Percentiles rank a stretch among this genome's conserved stretches.
Evolutionary conservation across 2,113 vertebrate species (phyloP).

Genomic region (Smithornis capensis): DNA sequence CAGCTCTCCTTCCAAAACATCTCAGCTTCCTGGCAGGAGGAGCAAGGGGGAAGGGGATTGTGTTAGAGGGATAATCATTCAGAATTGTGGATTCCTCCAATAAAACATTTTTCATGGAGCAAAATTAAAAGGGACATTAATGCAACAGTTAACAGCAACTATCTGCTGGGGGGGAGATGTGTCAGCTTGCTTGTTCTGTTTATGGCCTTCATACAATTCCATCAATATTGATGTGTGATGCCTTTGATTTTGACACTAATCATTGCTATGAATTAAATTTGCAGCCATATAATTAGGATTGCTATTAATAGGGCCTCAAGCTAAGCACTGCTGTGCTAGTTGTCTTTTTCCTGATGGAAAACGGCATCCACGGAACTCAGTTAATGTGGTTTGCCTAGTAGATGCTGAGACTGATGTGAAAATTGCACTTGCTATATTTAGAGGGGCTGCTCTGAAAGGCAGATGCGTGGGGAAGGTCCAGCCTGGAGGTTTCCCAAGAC

Average conservation of each 20-base stretch:
- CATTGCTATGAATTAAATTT: constrained; percentile 79
- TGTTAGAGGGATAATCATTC: neutral
- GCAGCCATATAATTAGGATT: constrained; percentile 78
- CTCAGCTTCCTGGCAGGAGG: neutral
- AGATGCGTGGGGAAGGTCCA: neutral
- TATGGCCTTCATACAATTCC: constrained; percentile 66
- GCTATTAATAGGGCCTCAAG: constrained; percentile 78
- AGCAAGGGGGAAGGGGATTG: neutral
- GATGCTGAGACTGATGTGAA: constrained; percentile 49
- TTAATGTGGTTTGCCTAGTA: constrained; percentile 50
- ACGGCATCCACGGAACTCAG: constrained; percentile 59
- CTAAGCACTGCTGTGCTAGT: constrained; percentile 55
- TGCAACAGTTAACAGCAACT: constrained; percentile 62
- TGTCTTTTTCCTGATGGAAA: constrained; percentile 73
- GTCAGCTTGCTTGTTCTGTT: constrained; percentile 64
- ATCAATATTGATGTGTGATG: constrained; percentile 80
- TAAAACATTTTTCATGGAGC: constrained; percentile 36
- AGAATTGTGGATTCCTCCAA: neutral
- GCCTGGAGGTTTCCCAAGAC: neutral
- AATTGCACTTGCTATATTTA: constrained; percentile 37
- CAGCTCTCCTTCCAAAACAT: neutral
- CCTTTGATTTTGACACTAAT: constrained; percentile 79
- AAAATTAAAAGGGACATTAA: constrained; percentile 62
- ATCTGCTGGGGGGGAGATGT: constrained; percentile 29
- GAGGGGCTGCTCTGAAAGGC: constrained; percentile 13